Conservation (phyloP, 2,113 vertebrate species). For the Chascanopsetta lugubris region DNA sequence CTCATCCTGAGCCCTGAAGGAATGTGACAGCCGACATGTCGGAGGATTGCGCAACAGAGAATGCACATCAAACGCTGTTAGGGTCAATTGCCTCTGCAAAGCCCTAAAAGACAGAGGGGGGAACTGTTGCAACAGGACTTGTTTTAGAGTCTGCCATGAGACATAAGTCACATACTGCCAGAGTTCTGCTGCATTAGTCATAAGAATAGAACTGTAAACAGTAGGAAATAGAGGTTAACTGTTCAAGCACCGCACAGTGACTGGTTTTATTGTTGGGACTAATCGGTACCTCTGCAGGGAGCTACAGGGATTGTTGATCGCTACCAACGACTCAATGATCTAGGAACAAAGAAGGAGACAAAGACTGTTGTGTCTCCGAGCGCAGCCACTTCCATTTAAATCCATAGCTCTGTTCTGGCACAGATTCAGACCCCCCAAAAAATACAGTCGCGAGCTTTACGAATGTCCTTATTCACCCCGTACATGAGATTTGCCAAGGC, state of each 20-base stretch:
- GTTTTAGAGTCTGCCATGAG: slow-evolving; percentile 13
- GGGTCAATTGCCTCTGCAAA: slow-evolving; percentile 54
- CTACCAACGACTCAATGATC: slow-evolving; percentile 31
- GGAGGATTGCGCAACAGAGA: slow-evolving; percentile 42
- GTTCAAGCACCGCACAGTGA: neutral
- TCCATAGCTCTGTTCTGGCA: neutral
- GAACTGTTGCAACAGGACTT: slow-evolving; percentile 2
- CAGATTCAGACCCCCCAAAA: neutral
- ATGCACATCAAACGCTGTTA: slow-evolving; percentile 58
- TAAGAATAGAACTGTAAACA: neutral
- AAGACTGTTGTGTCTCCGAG: slow-evolving; percentile 1
- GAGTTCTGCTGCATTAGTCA: slow-evolving; percentile 2
- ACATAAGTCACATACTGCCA: neutral
- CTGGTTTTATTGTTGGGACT: neutral
- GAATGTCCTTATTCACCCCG: neutral
- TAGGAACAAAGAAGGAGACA: slow-evolving; percentile 4
- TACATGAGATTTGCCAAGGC: neutral
- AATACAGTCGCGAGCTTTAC: neutral
- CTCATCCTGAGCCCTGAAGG: slow-evolving; percentile 29
- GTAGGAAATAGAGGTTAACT: too few relatives aligned
- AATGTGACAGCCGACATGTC: slow-evolving; percentile 46
- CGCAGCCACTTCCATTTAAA: neutral
- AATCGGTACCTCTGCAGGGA: slow-evolving; percentile 9
- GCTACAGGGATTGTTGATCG: slow-evolving; percentile 15
- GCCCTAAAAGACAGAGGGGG: slow-evolving; percentile 13